These are phyloP conservation scores for Tanaodytes sp. DNA, from an alignment of 2,888 invertebrate species.

Conservation along the genomic window DNA sequence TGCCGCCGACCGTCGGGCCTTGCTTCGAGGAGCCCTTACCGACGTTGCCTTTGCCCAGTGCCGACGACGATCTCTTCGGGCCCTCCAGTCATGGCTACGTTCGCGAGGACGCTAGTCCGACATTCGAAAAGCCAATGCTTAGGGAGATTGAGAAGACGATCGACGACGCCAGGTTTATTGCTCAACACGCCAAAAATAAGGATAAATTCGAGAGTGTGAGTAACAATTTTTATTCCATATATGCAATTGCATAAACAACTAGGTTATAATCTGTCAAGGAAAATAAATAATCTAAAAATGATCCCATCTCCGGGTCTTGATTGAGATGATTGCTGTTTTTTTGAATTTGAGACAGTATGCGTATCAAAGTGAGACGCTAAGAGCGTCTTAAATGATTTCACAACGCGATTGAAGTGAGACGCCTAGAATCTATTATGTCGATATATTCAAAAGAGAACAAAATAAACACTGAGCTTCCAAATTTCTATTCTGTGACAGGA, in stretches of 20 bases:
- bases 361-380: no score
- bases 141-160: constrained; percentile 93
- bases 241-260: no score
- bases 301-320: no score
- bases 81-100: constrained; percentile 78
- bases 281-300: no score
- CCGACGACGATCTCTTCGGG: constrained; percentile 88
- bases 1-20: constrained; percentile 73
- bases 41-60: constrained; percentile 81
- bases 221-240: constrained; percentile 68
- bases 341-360: no score
- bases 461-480: no score
- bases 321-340: no score
- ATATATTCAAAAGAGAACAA: no score
- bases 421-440: no score
- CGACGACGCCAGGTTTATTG: constrained; percentile 93
- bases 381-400: background rate
- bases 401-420: no score
- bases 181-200: constrained; percentile 95
- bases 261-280: no score
- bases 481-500: no score
- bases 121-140: constrained; percentile 86
- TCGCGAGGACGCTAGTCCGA: constrained; percentile 81
- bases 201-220: constrained; percentile 95
- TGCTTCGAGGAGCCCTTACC: constrained; percentile 80